Conservation (phyloP, 2,113 vertebrate genomes). For the Sylvicapra grimmia region DNA sequence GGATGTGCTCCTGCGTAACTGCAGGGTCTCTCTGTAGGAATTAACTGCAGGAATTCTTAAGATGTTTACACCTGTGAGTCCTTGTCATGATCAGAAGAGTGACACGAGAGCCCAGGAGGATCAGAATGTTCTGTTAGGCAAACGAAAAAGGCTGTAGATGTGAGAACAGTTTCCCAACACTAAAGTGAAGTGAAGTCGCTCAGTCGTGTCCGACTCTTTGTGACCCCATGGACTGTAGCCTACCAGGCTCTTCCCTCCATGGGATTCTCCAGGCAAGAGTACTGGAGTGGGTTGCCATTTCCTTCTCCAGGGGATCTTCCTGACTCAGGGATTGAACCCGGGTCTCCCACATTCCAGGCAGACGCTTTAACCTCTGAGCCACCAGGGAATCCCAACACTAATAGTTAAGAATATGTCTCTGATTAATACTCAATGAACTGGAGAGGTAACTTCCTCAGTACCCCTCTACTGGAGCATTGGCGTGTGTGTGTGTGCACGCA, state of each 20-base stretch:
- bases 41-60: neutral
- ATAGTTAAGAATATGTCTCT: neutral
- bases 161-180: neutral
- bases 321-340: no score
- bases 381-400: no score
- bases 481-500: accelerated
- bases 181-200: no score
- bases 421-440: neutral
- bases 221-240: no score
- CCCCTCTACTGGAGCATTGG: neutral
- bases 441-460: neutral
- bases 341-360: no score
- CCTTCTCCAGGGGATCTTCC: no score
- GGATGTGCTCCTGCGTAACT: neutral
- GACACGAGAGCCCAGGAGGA: neutral
- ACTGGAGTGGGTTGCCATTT: no score
- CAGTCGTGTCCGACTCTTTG: no score
- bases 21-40: neutral
- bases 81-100: neutral
- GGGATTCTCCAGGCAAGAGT: no score
- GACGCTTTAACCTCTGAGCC: no score
- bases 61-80: neutral
- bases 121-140: neutral
- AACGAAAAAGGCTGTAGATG: neutral
- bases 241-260: no score